These are phyloP conservation scores for Heterodera carotae DNA, from an alignment of 1,140 invertebrate genomes.

Conservation along the genomic window DNA sequence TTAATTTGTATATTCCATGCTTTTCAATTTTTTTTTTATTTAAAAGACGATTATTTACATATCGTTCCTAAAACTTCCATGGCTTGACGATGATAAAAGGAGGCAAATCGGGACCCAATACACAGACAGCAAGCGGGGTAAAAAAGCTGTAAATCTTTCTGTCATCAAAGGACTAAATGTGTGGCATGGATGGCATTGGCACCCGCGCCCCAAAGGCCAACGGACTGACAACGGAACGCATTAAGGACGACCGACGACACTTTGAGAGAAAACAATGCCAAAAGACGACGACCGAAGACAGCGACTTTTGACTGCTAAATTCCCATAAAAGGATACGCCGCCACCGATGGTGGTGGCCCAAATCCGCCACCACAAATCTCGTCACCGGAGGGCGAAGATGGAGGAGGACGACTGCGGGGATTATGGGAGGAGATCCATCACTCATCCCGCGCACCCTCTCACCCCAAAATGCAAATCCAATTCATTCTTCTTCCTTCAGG, in stretches of 20 bases:
- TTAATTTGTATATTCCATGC: no score
- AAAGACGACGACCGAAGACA: not conserved
- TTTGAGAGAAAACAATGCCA: not conserved
- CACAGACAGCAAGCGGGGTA: not conserved
- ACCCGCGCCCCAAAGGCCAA: not conserved
- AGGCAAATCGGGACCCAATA: no score
- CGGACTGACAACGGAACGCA: no score
- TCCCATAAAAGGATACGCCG: not conserved
- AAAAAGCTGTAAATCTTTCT: not conserved
- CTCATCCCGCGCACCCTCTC: not conserved
- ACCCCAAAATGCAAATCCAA: constrained; percentile 14
- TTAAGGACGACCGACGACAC: no score
- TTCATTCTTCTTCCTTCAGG: not conserved
- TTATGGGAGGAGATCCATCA: not conserved
- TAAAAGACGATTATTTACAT: no score
- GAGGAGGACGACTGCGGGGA: not conserved
- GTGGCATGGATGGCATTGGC: not conserved
- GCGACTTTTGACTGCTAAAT: not conserved
- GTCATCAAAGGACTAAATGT: not conserved
- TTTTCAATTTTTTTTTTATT: no score
- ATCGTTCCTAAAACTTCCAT: no score
- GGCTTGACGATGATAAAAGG: no score
- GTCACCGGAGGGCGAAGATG: not conserved
- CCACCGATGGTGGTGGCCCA: not conserved
- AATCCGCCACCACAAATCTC: not conserved